A percentile compares a stretch with the other conserved stretches of the same genome.
Conservation (phyloP, 1,140 invertebrate genomes). For the Anastatus disparis region DNA sequence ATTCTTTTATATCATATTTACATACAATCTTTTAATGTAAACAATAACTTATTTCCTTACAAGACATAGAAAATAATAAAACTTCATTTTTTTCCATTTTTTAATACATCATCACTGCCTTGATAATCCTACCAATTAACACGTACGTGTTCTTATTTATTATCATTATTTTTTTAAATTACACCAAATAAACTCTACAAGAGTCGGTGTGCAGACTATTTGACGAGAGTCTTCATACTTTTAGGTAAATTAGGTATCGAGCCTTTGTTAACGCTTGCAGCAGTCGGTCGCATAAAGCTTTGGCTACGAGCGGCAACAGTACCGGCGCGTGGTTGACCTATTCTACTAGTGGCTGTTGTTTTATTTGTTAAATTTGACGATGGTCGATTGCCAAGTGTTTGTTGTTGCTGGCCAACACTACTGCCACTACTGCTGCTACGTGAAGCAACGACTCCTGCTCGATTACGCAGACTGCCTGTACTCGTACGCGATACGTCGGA, state of each 20-base stretch:
- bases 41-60: too few species aligned
- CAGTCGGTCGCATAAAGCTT: conserved; percentile 74
- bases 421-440: conserved; percentile 76
- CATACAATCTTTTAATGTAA: too few species aligned
- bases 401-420: conserved; percentile 70
- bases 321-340: conserved; percentile 48
- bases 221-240: conserved; percentile 58
- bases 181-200: too few species aligned
- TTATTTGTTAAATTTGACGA: too few species aligned
- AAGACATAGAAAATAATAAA: too few species aligned
- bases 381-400: not conserved
- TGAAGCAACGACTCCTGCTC: conserved; percentile 67
- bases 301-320: conserved; percentile 53
- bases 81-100: too few species aligned
- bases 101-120: too few species aligned
- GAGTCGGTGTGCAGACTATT: conserved; percentile 19
- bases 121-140: too few species aligned
- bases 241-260: conserved; percentile 63
- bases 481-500: not conserved
- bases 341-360: not conserved
- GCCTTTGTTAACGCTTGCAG: conserved; percentile 72
- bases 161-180: too few species aligned
- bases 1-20: too few species aligned
- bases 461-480: not conserved
- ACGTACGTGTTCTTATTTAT: too few species aligned